Evolutionary conservation across 2,888 invertebrate genomes (phyloP), one percentile per base, ranked within the genome.

Genomic region (Lithophane socia): DNA sequence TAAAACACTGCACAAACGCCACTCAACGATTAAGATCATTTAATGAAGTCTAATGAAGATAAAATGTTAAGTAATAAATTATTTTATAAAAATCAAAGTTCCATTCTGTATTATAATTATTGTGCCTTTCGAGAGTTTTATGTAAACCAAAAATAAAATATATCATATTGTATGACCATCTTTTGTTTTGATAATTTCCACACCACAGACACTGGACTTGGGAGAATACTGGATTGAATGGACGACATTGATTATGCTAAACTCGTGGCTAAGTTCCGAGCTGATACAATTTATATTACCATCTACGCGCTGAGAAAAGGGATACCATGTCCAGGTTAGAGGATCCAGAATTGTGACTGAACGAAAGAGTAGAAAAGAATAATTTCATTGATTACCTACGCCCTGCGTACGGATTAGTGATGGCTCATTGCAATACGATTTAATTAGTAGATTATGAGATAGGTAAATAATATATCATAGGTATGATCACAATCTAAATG

Each of bases 61-160:
- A 77, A 68, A 70, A 71, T 77, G 49, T 79, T 86, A 75, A 72
- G 37, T 5, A 37, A 37, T 24, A 47, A 82, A 77, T 80, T 86
- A 80, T 75, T 82, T 80, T 47, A 58, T 81, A 79, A 77, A 75
- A 66, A 77, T 64, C 74, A 84, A 82, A 83, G 84, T 86, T 86
- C 88, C 82, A 84, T 82, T 85, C 75, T 86, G 82, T 83, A 80
- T 82, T 80, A 85, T 82, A 85, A 84, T 75, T 79, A 86, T 83
- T 79, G 89, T 89, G 88, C 86, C 89, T 89, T 87, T 81, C 70
- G 86, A 77, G 71, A 81, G 84, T 84, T 87, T 73, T 79, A 83
- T 88, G 85, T 89, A 87, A 87, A 88, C 89, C 89, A 89, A 89
- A 89, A 88, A 88, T 86, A 80, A 88, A 88, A 86, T 86, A 86